Percentiles rank a stretch among this genome's conserved stretches.
phyloP scores from a whole-genome alignment of 2,888 invertebrate genomes.

The Hypercompe scribonia region DNA sequence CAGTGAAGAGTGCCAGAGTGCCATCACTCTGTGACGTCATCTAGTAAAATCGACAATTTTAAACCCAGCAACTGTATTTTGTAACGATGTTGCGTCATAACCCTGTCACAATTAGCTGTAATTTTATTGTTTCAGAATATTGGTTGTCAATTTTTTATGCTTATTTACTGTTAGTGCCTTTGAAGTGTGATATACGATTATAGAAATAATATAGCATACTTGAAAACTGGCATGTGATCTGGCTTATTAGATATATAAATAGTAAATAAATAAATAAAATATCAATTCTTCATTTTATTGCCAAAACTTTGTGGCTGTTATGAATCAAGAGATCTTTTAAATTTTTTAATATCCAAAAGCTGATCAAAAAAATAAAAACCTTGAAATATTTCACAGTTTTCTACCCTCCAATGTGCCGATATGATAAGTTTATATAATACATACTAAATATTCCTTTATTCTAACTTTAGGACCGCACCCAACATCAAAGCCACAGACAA shows the following conservation, averaged over 20 bases:
- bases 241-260: background rate
- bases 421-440: too few relatives aligned
- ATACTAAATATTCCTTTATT: background rate
- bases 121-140: slow-evolving; percentile 2
- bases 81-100: slow-evolving; percentile 21
- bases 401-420: too few relatives aligned
- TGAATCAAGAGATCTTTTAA: too few relatives aligned
- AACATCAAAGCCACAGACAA: background rate
- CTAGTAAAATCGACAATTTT: background rate
- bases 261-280: background rate
- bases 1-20: slow-evolving; percentile 66
- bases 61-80: slow-evolving; percentile 17
- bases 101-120: slow-evolving; percentile 23
- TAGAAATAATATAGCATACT: background rate
- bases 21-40: slow-evolving; percentile 28
- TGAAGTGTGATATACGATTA: background rate
- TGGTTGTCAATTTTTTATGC: background rate
- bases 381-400: too few relatives aligned
- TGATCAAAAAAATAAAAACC: too few relatives aligned
- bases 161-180: background rate
- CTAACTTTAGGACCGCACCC: background rate
- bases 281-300: background rate
- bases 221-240: background rate
- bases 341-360: too few relatives aligned
- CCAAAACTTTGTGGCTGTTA: too few relatives aligned